phyloP scores from a whole-genome alignment of 2,797 vertebrate species.

The Eleutherodactylus coqui region DNA sequence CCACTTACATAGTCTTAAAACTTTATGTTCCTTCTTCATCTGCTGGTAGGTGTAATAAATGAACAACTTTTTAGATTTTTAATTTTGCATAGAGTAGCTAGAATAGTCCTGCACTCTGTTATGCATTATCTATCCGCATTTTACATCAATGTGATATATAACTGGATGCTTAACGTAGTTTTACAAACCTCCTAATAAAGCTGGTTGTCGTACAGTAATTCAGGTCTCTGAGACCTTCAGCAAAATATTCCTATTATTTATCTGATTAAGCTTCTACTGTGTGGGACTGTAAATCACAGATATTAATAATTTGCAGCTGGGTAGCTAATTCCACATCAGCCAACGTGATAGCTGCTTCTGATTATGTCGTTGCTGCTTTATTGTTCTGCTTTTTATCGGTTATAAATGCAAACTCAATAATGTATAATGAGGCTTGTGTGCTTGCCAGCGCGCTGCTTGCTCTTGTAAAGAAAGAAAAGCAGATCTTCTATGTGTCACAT shows the following conservation, averaged over 20 bases:
- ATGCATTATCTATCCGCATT: not conserved
- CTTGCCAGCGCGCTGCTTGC: not conserved
- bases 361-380: constrained; percentile 32
- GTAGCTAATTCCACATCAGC: constrained; percentile 30
- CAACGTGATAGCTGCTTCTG: constrained; percentile 20
- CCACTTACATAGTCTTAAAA: not conserved
- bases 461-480: constrained; percentile 19
- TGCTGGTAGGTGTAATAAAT: not conserved
- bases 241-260: constrained; percentile 28
- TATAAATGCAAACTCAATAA: constrained; percentile 40
- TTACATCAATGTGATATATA: constrained; percentile 1
- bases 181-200: not conserved
- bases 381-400: constrained; percentile 41
- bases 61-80: not conserved
- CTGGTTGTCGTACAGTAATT: not conserved
- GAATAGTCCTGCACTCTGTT: not conserved
- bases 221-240: not conserved
- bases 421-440: constrained; percentile 30
- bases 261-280: constrained; percentile 25
- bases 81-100: not conserved
- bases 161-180: not conserved
- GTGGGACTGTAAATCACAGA: constrained; percentile 20
- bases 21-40: not conserved
- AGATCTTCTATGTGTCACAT: not conserved
- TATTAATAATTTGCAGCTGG: constrained; percentile 40